phyloP scores from a whole-genome alignment of 2,888 invertebrate species.

The Agonopterix alstromeriana region DNA sequence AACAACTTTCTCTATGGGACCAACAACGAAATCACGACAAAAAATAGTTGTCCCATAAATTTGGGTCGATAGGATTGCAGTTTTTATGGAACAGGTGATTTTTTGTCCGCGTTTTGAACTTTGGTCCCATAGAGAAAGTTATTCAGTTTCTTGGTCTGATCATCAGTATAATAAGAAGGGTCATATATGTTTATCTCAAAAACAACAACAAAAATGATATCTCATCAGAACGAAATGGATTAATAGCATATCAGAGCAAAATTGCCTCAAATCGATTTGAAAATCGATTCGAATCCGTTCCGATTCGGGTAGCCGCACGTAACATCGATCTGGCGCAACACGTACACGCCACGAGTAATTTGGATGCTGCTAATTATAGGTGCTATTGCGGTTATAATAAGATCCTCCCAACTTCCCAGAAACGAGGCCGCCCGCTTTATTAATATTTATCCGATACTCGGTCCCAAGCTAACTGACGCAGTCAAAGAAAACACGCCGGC shows the following conservation, averaged over 20 bases:
- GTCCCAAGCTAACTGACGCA: constrained; percentile 71
- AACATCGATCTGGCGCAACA: constrained; percentile 59
- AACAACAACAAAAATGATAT: too few relatives aligned
- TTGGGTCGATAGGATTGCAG: too few relatives aligned
- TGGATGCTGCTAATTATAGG: constrained; percentile 74
- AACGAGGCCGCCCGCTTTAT: constrained; percentile 74
- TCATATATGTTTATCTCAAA: too few relatives aligned
- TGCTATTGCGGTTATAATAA: constrained; percentile 77
- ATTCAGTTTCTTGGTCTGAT: too few relatives aligned
- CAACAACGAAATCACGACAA: too few relatives aligned
- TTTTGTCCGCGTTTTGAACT: too few relatives aligned
- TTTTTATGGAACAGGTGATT: too few relatives aligned
- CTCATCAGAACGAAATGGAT: neutral
- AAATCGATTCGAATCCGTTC: constrained; percentile 37
- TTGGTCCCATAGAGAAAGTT: too few relatives aligned
- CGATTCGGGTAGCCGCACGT: constrained; percentile 54
- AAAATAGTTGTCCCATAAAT: too few relatives aligned
- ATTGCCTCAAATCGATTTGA: constrained; percentile 34
- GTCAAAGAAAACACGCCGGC: constrained; percentile 71
- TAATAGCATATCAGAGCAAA: constrained; percentile 7
- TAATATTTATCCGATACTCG: constrained; percentile 74
- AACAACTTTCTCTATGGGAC: too few relatives aligned
- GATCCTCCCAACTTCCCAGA: constrained; percentile 75
- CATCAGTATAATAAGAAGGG: too few relatives aligned
- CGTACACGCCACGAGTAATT: constrained; percentile 67